These are phyloP conservation scores for Sebastes wilsoni DNA, from an alignment of 2,797 vertebrate genomes.

Conservation along the genomic window DNA sequence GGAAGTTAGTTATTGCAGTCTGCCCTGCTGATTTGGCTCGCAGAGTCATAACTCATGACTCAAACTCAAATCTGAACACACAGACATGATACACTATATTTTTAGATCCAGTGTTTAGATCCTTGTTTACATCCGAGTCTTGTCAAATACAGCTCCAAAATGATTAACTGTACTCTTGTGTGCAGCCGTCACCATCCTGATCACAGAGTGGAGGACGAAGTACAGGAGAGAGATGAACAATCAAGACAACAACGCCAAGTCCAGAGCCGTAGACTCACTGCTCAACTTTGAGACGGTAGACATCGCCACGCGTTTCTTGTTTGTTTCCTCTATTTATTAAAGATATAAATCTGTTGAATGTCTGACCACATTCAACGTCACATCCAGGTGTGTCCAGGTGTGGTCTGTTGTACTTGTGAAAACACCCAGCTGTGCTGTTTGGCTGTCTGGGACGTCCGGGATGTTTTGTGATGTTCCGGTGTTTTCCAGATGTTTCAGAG, in stretches of 20 bases:
- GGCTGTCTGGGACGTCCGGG: background rate
- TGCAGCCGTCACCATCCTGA: conserved; percentile 88
- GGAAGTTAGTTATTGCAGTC: background rate
- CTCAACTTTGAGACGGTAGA: conserved; percentile 94
- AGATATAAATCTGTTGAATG: background rate
- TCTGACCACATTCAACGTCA: background rate
- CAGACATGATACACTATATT: background rate
- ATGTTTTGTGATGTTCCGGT: background rate
- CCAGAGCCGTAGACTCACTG: conserved; percentile 90
- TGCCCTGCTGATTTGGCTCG: background rate
- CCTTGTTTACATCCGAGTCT: too few species aligned
- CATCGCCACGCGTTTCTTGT: background rate
- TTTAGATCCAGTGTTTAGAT: too few species aligned
- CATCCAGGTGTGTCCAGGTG: background rate
- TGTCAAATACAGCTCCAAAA: background rate
- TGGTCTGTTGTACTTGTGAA: too few species aligned
- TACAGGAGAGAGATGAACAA: conserved; percentile 91
- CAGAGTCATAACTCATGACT: too few species aligned
- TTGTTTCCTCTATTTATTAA: background rate
- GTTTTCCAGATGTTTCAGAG: background rate
- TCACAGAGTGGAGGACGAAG: conserved; percentile 93
- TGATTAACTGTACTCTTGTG: background rate
- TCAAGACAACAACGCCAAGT: conserved; percentile 88
- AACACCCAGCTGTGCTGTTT: background rate
- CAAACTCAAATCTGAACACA: background rate